These are phyloP conservation scores for Pocillopora verrucosa DNA, from an alignment of 64 coral and sea anemone genomes.

Conservation along the genomic window DNA sequence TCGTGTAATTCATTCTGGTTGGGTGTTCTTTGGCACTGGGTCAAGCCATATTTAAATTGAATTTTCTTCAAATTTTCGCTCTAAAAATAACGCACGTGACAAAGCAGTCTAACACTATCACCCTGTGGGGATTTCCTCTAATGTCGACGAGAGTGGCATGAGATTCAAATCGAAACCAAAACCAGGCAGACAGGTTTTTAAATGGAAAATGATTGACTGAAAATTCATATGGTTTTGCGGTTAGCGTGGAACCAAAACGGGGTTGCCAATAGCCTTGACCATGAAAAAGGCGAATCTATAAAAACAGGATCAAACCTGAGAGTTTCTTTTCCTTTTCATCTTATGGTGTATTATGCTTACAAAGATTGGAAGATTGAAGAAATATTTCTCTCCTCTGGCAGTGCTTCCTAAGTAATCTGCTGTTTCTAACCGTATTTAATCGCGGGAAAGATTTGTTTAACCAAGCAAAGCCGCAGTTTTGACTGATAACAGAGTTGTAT, in stretches of 20 bases:
- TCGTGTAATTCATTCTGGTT: neutral
- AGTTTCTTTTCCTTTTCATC: neutral
- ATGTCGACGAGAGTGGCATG: neutral
- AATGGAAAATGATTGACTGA: neutral
- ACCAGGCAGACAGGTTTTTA: neutral
- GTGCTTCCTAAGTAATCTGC: neutral
- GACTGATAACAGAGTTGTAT: conserved; percentile 15
- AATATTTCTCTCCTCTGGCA: neutral
- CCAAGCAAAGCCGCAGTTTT: conserved; percentile 34
- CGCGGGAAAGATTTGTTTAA: conserved; percentile 22
- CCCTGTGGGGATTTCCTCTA: neutral
- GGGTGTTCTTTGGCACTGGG: neutral
- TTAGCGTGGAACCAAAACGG: no score
- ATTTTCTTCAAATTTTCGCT: neutral
- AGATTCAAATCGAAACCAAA: neutral
- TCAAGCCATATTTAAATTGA: conserved; percentile 2
- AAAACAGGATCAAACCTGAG: no score
- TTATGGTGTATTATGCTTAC: neutral
- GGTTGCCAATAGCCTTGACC: no score
- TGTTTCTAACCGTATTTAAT: neutral
- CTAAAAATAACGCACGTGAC: neutral
- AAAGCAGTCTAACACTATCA: neutral
- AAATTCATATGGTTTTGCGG: neutral
- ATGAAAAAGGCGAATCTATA: no score
- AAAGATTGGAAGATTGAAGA: neutral